Evolutionary conservation across 2,113 vertebrate genomes (phyloP).

Genomic region (human (Homo sapiens)): DNA sequence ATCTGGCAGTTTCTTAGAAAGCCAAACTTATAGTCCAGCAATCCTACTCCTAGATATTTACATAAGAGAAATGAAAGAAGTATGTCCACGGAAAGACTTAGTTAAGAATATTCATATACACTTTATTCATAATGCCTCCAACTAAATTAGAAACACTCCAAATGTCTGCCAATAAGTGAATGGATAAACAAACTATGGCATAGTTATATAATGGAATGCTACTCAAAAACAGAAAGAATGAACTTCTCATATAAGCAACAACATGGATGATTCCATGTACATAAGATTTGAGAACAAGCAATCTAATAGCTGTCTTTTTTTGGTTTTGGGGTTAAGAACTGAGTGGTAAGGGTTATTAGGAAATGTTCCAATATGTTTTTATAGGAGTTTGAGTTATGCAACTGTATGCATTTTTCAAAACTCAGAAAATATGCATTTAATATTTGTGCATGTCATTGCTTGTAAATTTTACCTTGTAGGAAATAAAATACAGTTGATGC

Average conservation of each 20-base stretch:
- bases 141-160: not conserved
- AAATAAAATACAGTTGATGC: not conserved
- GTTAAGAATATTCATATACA: not conserved
- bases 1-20: not conserved
- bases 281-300: not conserved
- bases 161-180: not conserved
- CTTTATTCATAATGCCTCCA: not conserved
- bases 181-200: not conserved
- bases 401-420: not conserved
- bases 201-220: not conserved
- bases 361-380: not conserved
- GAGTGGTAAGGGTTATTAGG: not conserved
- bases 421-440: not conserved
- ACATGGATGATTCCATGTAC: not conserved
- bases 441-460: not conserved
- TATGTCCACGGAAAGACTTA: not conserved
- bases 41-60: not conserved
- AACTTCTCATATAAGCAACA: not conserved
- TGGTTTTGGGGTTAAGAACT: not conserved
- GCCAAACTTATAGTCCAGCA: not conserved
- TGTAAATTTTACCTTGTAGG: not conserved
- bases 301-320: not conserved
- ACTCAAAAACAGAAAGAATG: not conserved
- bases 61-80: not conserved
- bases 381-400: not conserved